Evolutionary conservation across 2,888 invertebrate genomes (phyloP).

Genomic region (Lasioglossum lativentre): DNA sequence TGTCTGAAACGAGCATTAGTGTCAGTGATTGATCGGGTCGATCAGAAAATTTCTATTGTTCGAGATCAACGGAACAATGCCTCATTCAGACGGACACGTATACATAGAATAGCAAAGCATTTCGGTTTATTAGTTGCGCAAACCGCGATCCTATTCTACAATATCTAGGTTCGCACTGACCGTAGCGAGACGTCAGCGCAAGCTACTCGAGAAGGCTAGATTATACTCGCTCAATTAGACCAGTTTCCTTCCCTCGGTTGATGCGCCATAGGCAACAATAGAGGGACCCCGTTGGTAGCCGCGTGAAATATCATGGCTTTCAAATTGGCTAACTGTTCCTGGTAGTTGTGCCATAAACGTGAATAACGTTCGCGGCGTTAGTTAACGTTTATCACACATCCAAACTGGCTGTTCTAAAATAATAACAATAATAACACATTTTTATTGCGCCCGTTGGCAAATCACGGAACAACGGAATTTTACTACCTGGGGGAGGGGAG

Average conservation of each 20-base stretch:
- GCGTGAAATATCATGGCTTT: slow-evolving; percentile 9
- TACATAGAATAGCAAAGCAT: neutral
- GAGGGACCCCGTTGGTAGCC: neutral
- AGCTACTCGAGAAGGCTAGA: slow-evolving; percentile 15
- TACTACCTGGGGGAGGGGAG: no score
- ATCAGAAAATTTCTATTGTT: neutral
- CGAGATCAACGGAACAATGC: neutral
- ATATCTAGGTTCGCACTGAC: slow-evolving; percentile 9
- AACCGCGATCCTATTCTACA: slow-evolving; percentile 30
- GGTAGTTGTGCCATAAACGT: neutral
- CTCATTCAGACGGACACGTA: neutral
- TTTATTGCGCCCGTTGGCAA: neutral
- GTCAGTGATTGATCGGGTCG: neutral
- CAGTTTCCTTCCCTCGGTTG: slow-evolving; percentile 16
- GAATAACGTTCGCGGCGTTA: neutral
- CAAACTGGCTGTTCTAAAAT: neutral
- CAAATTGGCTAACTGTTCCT: neutral
- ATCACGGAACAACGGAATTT: neutral
- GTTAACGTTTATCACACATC: slow-evolving; percentile 1
- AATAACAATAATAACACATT: slow-evolving; percentile 8
- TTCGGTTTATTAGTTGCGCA: slow-evolving; percentile 35
- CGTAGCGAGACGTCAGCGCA: slow-evolving; percentile 13
- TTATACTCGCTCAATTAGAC: slow-evolving; percentile 29
- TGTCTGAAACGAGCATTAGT: neutral
- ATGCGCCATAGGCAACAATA: neutral